Evolutionary conservation across 2,888 invertebrate genomes (phyloP), one percentile per base, ranked within the genome.

Genomic region (Eutolmus rufibarbis): DNA sequence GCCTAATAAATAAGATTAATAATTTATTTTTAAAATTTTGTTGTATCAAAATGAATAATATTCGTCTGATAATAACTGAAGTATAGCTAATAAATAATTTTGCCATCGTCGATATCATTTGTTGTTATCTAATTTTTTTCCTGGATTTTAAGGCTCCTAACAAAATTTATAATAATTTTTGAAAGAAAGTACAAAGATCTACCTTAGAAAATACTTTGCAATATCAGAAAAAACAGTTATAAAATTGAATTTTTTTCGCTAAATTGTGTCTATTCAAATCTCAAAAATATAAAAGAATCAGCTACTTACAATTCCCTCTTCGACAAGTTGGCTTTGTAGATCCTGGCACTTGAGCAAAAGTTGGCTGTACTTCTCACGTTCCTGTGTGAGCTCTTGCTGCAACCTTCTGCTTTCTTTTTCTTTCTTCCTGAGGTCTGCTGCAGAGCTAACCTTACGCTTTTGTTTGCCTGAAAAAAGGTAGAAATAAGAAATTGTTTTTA

Each of bases 371-470:
- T 99, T 98, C 91, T 98, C 98, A 91, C 97, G 96, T 93, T 99
- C 99, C 91, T 97, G 95, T 23, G 97, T 97, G 87, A 99, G 93
- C 92, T 99, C 98, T 91, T 98, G 98, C 92, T 99, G 98, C 90
- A 98, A 93, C 91, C 98, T 97, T 90, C 98, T 95, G 93, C 97
- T 96, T 93, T 99, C 98, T 92, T 98, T 98, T 92, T 99, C 99
- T 91, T 98, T 98, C 91, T 97, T 96, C 89, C 96, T 94, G 89
- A 97, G 91, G 92, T 97, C 97, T 5, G 95, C 95, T 56, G 96
- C 96, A 14, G 96, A 95, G 1, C 95, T 95, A 91, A 95, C 95
- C 93, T 97, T 97, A 91, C 95, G 95, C 93, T 97, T 97, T 91
- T 95, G 96, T 93, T 97, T 96, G 16, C 95, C 95, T 14, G 94